Evolutionary conservation across 2,113 vertebrate genomes (phyloP).

Genomic region (Camelus bactrianus): DNA sequence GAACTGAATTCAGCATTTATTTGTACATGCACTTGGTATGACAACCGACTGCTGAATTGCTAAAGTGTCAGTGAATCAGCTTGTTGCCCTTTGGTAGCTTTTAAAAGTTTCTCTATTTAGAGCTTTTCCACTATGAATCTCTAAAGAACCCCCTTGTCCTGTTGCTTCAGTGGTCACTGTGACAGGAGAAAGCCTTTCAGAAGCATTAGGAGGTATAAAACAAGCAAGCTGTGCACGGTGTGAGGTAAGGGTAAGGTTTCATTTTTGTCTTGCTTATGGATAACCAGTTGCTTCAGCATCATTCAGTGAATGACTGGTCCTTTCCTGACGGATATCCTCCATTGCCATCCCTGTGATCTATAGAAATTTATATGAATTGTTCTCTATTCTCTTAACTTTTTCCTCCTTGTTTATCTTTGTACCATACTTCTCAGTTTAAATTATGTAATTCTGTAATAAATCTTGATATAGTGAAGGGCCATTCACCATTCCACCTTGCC

Average conservation of each 20-base stretch:
- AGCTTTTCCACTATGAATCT: neutral
- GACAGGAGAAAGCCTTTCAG: neutral
- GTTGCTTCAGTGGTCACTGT: neutral
- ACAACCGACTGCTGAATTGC: slow-evolving; percentile 9
- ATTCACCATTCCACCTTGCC: neutral
- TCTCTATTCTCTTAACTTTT: neutral
- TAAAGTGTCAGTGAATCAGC: slow-evolving; percentile 17
- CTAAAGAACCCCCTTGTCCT: neutral
- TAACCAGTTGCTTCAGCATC: neutral
- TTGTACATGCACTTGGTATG: neutral
- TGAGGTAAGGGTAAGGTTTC: neutral
- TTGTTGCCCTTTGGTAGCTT: neutral
- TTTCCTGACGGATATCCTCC: neutral
- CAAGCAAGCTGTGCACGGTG: neutral
- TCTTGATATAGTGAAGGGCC: neutral
- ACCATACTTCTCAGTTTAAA: neutral
- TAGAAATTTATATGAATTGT: neutral
- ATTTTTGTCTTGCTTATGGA: neutral
- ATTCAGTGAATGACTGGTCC: neutral
- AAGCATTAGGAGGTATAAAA: neutral
- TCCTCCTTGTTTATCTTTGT: neutral
- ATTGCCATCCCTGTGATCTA: neutral
- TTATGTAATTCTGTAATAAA: slow-evolving; percentile 10
- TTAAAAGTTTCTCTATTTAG: slow-evolving; percentile 1
- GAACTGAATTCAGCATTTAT: slow-evolving; percentile 19